These are phyloP conservation scores for Netelia inedita DNA, from an alignment of 2,888 invertebrate genomes.

Conservation along the genomic window DNA sequence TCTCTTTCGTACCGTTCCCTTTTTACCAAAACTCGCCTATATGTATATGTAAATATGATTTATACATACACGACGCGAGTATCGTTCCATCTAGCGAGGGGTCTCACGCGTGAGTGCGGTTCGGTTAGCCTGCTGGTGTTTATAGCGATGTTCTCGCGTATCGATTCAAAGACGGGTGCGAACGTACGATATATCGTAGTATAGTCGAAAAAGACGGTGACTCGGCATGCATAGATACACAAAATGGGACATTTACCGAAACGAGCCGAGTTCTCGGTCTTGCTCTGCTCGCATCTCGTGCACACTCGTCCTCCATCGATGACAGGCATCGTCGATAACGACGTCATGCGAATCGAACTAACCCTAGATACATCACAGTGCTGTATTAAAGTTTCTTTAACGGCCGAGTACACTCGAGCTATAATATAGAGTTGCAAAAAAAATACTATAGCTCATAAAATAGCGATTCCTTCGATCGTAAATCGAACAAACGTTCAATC, in stretches of 20 bases:
- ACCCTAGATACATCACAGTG: slow-evolving; percentile 10
- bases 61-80: slow-evolving; percentile 10
- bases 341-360: slow-evolving; percentile 65
- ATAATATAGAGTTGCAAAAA: neutral
- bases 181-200: slow-evolving; percentile 51
- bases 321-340: slow-evolving; percentile 66
- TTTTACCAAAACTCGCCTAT: neutral
- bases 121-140: slow-evolving; percentile 47
- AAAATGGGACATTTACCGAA: slow-evolving; percentile 51
- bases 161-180: slow-evolving; percentile 28
- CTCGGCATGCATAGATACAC: slow-evolving; percentile 50
- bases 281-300: neutral
- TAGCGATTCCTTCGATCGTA: neutral
- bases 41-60: neutral
- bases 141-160: slow-evolving; percentile 34
- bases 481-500: neutral
- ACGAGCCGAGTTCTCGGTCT: slow-evolving; percentile 15
- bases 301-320: slow-evolving; percentile 40
- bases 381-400: slow-evolving; percentile 24
- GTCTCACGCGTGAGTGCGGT: slow-evolving; percentile 44
- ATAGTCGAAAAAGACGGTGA: slow-evolving; percentile 14
- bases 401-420: neutral
- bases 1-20: neutral
- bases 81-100: slow-evolving; percentile 42
- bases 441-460: slow-evolving; percentile 2